Base-by-base conservation (phyloP, 2,797 vertebrate genomes). In the Ptychobarbus kaznakovi region DNA sequence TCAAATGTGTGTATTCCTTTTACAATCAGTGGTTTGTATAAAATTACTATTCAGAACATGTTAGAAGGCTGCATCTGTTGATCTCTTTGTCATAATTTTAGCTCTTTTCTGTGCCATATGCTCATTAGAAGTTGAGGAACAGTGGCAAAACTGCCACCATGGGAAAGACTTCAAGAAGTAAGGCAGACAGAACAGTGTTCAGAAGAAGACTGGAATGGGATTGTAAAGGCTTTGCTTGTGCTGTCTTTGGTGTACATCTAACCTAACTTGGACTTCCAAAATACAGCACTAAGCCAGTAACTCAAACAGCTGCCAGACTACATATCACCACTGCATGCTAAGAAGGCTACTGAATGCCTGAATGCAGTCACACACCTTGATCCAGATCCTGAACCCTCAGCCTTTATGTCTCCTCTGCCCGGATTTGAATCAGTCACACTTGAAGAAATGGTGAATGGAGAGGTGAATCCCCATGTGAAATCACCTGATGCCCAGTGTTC, bases 401-500 rank as follows among this genome's bases (percentile, higher is more conserved):
- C 51, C 73, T 86, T 75, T 58, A 77, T 68, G 68, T 78, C 28
- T 74, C 32, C 44, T 49, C 73, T 66, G 46, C 28, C 28, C 61
- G 42, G n/a, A 69, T 18, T 49, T 56, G 61, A 70, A 61, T n/a
- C 42, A 61, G 75, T 85, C 53, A 61, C 44, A 77, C 53, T n/a
- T 42, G 53, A 61, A 58, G 75, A 22, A 77, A 77, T 77, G 35
- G 8, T 40, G 84, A 79, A 46, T 40, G 10, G 83, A 91, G 88
- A 91, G 89, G 84, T 80, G 83, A 82, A 25, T 18, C 15, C n/a
- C 56, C 15, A 86, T 90, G 91, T 91, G 91, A 91, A 93, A 93
- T 89, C 88, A 92, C 92, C 91, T 92, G 90, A 92, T 90, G 91
- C 88, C 85, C 91, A 56, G 81, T 89, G 90, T 88, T 81, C 82